These are phyloP conservation scores for Ecliptopera silaceata DNA, from an alignment of 2,888 invertebrate genomes.

Conservation along the genomic window DNA sequence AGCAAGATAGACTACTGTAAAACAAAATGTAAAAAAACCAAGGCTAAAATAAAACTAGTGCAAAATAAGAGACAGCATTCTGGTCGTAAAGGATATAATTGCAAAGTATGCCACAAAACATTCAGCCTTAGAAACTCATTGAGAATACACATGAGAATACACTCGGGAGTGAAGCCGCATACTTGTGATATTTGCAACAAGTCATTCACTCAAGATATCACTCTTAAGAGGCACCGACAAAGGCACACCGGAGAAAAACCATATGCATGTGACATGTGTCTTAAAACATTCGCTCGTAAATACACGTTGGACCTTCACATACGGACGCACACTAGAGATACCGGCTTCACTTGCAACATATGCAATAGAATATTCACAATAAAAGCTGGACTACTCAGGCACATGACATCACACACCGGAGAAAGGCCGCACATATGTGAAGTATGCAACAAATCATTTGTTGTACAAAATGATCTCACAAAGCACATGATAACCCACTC, in stretches of 20 bases:
- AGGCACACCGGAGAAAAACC: conserved; percentile 19
- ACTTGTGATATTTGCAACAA: conserved; percentile 16
- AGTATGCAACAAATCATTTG: conserved; percentile 25
- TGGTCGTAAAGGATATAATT: conserved; percentile 1
- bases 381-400: conserved; percentile 13
- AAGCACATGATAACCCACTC: conserved; percentile 28
- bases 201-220: conserved; percentile 18
- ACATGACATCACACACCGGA: conserved; percentile 20
- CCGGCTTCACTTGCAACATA: conserved; percentile 15
- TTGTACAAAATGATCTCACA: conserved; percentile 15
- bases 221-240: conserved; percentile 14
- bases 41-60: conserved; percentile 4
- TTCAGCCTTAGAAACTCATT: conserved; percentile 11
- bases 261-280: conserved; percentile 12
- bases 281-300: conserved; percentile 11
- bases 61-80: neutral
- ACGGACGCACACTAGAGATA: conserved; percentile 11
- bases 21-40: neutral
- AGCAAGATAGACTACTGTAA: neutral
- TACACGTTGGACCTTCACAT: conserved; percentile 18
- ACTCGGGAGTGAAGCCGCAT: conserved; percentile 14
- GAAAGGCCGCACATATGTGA: conserved; percentile 24
- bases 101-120: conserved; percentile 15
- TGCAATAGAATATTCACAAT: conserved; percentile 16
- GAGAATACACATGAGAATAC: conserved; percentile 16